These are phyloP conservation scores for Cryptomyrus ogoouensis DNA, from an alignment of 2,113 vertebrate genomes.

Conservation along the genomic window DNA sequence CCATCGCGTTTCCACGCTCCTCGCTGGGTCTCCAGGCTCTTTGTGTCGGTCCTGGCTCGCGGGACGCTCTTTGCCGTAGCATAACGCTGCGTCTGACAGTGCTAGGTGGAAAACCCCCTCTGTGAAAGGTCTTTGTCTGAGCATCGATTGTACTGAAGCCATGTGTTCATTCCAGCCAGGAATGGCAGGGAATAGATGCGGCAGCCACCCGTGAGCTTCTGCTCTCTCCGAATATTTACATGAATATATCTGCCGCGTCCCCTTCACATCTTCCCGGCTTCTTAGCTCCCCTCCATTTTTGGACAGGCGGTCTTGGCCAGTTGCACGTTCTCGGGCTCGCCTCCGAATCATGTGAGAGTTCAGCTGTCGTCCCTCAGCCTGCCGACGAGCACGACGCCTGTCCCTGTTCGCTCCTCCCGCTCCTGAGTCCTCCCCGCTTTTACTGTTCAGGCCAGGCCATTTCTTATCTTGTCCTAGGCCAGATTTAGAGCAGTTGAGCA, in stretches of 20 bases:
- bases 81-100: background rate
- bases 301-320: background rate
- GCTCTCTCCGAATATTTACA: background rate
- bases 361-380: background rate
- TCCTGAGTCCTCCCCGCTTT: background rate
- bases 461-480: background rate
- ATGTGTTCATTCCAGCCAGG: background rate
- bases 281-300: background rate
- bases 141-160: constrained; percentile 2
- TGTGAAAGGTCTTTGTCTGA: background rate
- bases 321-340: background rate
- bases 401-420: background rate
- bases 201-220: background rate
- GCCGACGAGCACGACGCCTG: background rate
- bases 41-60: background rate
- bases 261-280: background rate
- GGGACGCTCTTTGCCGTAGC: background rate
- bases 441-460: background rate
- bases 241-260: background rate
- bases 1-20: background rate
- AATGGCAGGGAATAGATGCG: background rate
- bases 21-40: background rate
- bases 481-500: background rate
- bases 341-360: background rate
- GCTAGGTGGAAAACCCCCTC: background rate